Percentiles rank a stretch among this genome's conserved stretches.
These are phyloP conservation scores for Andrena trimmerana DNA, from an alignment of 2,888 invertebrate genomes.

Conservation along the genomic window DNA sequence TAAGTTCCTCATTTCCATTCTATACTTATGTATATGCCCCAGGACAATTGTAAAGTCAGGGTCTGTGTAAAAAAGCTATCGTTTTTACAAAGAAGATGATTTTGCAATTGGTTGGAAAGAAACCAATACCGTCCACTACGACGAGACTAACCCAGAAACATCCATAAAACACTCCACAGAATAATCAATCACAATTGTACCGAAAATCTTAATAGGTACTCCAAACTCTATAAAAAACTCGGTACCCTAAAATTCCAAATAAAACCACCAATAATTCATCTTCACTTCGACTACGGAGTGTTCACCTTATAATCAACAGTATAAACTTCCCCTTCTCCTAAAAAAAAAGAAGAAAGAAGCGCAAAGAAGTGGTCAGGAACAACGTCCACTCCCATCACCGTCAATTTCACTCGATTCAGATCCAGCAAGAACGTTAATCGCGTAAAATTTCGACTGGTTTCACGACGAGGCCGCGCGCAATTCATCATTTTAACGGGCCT, in stretches of 20 bases:
- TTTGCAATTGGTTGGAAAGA: too few species aligned
- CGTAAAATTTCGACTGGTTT: conserved; percentile 10
- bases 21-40: too few species aligned
- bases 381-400: not conserved
- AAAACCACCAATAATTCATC: not conserved
- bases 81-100: too few species aligned
- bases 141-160: too few species aligned
- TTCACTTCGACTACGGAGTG: not conserved
- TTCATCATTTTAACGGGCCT: conserved; percentile 42
- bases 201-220: not conserved
- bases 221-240: not conserved
- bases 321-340: too few species aligned
- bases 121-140: too few species aligned
- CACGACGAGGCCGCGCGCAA: conserved; percentile 19
- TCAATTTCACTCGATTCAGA: conserved; percentile 5
- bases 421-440: conserved; percentile 20
- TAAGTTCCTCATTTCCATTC: not conserved
- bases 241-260: not conserved
- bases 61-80: not conserved
- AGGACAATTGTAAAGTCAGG: not conserved
- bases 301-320: too few species aligned
- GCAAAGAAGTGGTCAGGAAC: not conserved
- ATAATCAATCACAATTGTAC: too few species aligned
- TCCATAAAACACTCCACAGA: too few species aligned
- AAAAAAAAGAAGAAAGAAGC: not conserved